phyloP scores from a whole-genome alignment of 2,113 vertebrate species.

The Pagrus major region DNA sequence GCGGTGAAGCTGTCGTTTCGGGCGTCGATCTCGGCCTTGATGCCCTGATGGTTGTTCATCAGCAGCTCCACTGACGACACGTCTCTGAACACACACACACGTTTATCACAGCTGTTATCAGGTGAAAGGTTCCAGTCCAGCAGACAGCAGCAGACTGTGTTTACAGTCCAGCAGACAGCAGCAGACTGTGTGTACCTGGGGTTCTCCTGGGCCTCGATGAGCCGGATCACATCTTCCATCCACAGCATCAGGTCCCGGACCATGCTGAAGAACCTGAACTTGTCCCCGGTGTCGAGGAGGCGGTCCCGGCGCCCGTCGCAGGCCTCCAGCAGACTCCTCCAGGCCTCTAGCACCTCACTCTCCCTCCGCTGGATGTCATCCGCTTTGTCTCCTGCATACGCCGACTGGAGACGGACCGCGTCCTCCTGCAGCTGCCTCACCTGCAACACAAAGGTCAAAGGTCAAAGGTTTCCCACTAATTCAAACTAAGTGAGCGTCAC shows the following conservation, averaged over 20 bases:
- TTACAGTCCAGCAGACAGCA: neutral
- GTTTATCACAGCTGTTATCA: neutral
- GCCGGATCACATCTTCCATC: constrained; percentile 98
- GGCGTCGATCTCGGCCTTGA: constrained; percentile 97
- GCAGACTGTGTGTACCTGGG: constrained; percentile 85
- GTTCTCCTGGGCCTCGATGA: constrained; percentile 97
- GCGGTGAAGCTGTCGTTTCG: constrained; percentile 96
- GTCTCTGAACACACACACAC: constrained; percentile 83
- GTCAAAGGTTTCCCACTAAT: neutral
- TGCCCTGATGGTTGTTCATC: constrained; percentile 99
- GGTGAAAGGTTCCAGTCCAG: neutral
- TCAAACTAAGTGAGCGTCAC: neutral
- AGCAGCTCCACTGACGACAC: constrained; percentile 96
- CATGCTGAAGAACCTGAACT: constrained; percentile 98
- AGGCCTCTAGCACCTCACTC: constrained; percentile 93
- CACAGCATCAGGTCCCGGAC: constrained; percentile 97
- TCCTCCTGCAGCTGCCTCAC: constrained; percentile 96
- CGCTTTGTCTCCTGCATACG: constrained; percentile 96
- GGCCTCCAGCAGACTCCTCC: constrained; percentile 92
- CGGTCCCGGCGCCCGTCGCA: constrained; percentile 90
- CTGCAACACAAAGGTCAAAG: constrained; percentile 72
- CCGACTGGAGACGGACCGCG: constrained; percentile 92
- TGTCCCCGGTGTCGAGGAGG: constrained; percentile 94
- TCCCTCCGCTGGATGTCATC: constrained; percentile 96
- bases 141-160: neutral